Evolutionary conservation across 2,888 invertebrate species (phyloP).

Genomic region (Abscondita cerata): DNA sequence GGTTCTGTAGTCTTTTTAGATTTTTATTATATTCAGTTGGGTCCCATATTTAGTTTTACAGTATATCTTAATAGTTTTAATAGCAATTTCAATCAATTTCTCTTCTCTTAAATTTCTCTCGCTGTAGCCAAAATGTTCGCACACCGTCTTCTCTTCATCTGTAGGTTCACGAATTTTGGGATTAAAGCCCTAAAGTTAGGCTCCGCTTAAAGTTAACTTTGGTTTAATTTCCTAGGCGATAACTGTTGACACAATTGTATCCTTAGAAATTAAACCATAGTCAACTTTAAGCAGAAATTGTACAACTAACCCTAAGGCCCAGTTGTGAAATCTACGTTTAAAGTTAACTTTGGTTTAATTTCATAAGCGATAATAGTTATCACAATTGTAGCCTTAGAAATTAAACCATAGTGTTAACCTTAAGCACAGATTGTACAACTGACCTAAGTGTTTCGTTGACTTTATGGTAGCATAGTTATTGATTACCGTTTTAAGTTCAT

Average conservation of each 20-base stretch:
- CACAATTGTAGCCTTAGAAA: too few species aligned
- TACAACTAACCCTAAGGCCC: too few species aligned
- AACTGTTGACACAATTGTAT: too few species aligned
- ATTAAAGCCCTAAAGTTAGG: neutral
- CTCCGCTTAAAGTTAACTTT: too few species aligned
- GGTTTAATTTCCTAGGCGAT: too few species aligned
- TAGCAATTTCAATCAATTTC: slow-evolving; percentile 3
- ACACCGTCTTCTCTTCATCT: neutral
- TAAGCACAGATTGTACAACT: too few species aligned
- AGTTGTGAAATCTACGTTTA: too few species aligned
- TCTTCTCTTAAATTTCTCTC: slow-evolving; percentile 1
- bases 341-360: too few species aligned
- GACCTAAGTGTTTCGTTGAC: neutral
- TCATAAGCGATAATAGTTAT: too few species aligned
- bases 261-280: too few species aligned
- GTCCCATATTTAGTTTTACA: neutral
- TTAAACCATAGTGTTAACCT: too few species aligned
- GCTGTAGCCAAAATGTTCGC: neutral
- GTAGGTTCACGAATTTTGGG: neutral
- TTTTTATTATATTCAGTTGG: neutral
- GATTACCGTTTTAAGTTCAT: neutral
- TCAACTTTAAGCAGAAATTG: too few species aligned
- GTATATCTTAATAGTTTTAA: neutral
- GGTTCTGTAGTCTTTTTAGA: neutral
- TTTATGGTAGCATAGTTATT: neutral